Evolutionary conservation across 1,140 invertebrate genomes (phyloP), one percentile per base, ranked within the genome.

Genomic region (Pantala flavescens): DNA sequence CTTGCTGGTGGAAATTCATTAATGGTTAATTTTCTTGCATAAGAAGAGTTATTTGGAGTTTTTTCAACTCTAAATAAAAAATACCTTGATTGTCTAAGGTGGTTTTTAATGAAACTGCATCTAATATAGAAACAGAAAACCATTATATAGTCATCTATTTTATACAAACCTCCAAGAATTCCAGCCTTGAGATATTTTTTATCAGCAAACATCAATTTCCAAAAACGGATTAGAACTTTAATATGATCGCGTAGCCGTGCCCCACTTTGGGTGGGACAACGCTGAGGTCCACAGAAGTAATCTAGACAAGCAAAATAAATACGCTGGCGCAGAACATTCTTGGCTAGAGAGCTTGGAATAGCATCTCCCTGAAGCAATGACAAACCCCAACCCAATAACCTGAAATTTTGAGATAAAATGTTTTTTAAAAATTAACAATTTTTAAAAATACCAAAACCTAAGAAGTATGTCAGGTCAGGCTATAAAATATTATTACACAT

Each of bases 151-250:
- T n/a, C n/a, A n/a, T n/a, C n/a, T n/a, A n/a, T n/a, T 36, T 36
- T 36, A 36, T 21, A 73, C 77, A 80, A 78, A 86, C 86, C 86
- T 70, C 86, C 86, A 28, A 90, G 89, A 79, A 89, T 88, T 77
- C 88, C 91, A 23, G 89, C 90, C 82, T 93, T 92, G 74, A 99
- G 85, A 82, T 99, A 98, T 82, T 99, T 99, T 83, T 97, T 98
- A 81, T 99, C 98, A 9, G 94, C 93, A 82, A 97, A 93, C 88
- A 99, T 91, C 14, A 91, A 89, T 80, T 97, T 93, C 96, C 97
- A 99, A 82, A 99, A 99, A 77, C 91, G 90, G 24, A 98, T 89
- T n/a, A 99, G 81, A 2, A 90, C 90, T 24, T 89, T 87, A 74
- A 99, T 94, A 80, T 99, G 97, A 78, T 98, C 94, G 43, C 92